Percentiles rank a stretch among this genome's conserved stretches.
These are phyloP conservation scores for Hoplodrina ambigua DNA, from an alignment of 2,888 invertebrate species.

Conservation along the genomic window DNA sequence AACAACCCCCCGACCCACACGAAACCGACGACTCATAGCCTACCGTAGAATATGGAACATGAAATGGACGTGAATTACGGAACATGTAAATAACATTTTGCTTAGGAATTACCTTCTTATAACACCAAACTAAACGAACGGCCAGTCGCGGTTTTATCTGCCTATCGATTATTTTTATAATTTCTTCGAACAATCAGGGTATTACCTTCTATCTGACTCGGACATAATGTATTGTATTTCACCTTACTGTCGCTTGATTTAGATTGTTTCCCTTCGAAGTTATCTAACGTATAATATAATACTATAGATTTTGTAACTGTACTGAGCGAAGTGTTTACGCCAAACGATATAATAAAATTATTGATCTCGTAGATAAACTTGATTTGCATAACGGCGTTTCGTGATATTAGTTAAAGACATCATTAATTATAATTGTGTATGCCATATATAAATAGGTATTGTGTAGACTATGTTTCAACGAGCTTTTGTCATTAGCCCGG, in stretches of 20 bases:
- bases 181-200: slow-evolving; percentile 71
- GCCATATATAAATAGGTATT: slow-evolving; percentile 77
- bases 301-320: slow-evolving; percentile 58
- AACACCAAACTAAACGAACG: slow-evolving; percentile 64
- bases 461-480: slow-evolving; percentile 85
- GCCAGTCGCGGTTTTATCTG: slow-evolving; percentile 63
- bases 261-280: slow-evolving; percentile 50
- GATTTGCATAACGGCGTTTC: slow-evolving; percentile 76
- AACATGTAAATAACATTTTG: slow-evolving; percentile 62
- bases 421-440: slow-evolving; percentile 74
- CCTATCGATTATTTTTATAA: slow-evolving; percentile 65
- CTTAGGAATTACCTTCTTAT: slow-evolving; percentile 60
- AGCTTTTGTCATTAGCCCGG: slow-evolving; percentile 89
- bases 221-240: slow-evolving; percentile 57
- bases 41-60: slow-evolving; percentile 50
- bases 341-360: slow-evolving; percentile 58
- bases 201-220: slow-evolving; percentile 63
- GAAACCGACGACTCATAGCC: slow-evolving; percentile 83
- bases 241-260: slow-evolving; percentile 54
- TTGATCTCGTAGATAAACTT: slow-evolving; percentile 76
- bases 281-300: slow-evolving; percentile 41
- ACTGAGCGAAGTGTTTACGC: slow-evolving; percentile 58
- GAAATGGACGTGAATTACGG: slow-evolving; percentile 38
- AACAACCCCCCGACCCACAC: slow-evolving; percentile 87
- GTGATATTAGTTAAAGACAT: slow-evolving; percentile 78